These are phyloP conservation scores for Calephelis nemesis DNA, from an alignment of 1,140 invertebrate genomes.

Conservation along the genomic window DNA sequence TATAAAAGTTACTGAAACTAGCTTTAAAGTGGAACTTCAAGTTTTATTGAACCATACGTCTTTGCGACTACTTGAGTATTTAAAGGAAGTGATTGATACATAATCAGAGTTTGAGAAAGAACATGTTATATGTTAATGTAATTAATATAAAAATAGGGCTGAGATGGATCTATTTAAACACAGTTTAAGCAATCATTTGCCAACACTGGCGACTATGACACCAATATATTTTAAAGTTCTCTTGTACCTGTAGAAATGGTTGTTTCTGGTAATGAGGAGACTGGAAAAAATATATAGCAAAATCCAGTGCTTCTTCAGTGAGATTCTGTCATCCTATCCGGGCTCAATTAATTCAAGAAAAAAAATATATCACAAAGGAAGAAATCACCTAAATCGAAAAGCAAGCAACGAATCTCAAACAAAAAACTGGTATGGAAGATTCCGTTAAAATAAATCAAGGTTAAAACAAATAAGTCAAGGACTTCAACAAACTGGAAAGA, in stretches of 20 bases:
- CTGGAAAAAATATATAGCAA: constrained; percentile 40
- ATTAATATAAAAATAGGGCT: constrained; percentile 42
- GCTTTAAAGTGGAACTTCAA: too few species aligned
- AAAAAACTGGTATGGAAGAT: constrained; percentile 37
- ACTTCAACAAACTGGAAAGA: constrained; percentile 49
- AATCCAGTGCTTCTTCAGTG: constrained; percentile 44
- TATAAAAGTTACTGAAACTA: too few species aligned
- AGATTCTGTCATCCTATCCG: constrained; percentile 34
- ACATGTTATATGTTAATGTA: too few species aligned
- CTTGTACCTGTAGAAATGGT: constrained; percentile 44
- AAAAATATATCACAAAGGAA: background rate
- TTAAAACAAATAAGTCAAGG: too few species aligned
- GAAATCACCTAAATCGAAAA: background rate
- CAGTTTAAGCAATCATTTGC: constrained; percentile 43
- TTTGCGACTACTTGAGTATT: too few species aligned
- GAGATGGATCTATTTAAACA: constrained; percentile 41
- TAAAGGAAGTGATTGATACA: too few species aligned
- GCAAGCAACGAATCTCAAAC: constrained; percentile 26
- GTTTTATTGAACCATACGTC: too few species aligned
- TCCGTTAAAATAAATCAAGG: constrained; percentile 40
- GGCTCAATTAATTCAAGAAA: background rate
- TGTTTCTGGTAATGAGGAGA: constrained; percentile 25
- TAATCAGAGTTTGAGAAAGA: too few species aligned
- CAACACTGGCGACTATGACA: constrained; percentile 30
- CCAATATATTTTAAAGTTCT: constrained; percentile 48